Conservation (phyloP, 1,140 invertebrate species). For the Nymphalis io region DNA sequence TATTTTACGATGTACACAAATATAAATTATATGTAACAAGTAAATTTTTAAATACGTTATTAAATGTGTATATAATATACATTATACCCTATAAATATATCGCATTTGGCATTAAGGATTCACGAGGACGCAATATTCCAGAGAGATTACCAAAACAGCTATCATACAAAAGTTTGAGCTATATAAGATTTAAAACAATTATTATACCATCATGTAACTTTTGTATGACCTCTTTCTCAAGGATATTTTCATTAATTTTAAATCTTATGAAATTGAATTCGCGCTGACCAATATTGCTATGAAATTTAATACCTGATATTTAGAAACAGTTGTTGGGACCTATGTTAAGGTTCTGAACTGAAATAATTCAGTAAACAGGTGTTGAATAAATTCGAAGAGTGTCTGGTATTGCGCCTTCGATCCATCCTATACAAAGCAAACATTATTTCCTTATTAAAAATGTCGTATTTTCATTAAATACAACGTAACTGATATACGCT, state of each 20-base stretch:
- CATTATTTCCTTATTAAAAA: conserved; percentile 17
- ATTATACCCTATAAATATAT: not conserved
- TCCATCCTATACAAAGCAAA: conserved; percentile 68
- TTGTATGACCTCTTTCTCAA: no score
- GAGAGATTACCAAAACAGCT: not conserved
- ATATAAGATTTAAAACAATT: no score
- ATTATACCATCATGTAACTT: no score
- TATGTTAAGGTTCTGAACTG: conserved; percentile 22
- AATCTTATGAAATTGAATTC: conserved; percentile 33
- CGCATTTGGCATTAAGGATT: conserved; percentile 69
- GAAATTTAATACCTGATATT: conserved; percentile 49
- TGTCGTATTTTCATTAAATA: not conserved
- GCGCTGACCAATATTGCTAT: conserved; percentile 39
- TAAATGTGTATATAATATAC: conserved; percentile 3
- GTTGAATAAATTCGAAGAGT: conserved; percentile 48
- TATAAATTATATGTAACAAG: not conserved
- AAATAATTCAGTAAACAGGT: conserved; percentile 51
- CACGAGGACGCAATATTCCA: conserved; percentile 72
- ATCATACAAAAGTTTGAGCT: not conserved
- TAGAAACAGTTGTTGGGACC: conserved; percentile 17
- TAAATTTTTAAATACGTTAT: not conserved
- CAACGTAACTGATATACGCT: no score
- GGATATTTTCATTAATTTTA: not conserved
- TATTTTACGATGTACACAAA: conserved; percentile 45
- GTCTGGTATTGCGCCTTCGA: conserved; percentile 73